Evolutionary conservation across 2,888 invertebrate species (phyloP), one percentile per base, ranked within the genome.

Genomic region (Drosophila nr. perissopoda): DNA sequence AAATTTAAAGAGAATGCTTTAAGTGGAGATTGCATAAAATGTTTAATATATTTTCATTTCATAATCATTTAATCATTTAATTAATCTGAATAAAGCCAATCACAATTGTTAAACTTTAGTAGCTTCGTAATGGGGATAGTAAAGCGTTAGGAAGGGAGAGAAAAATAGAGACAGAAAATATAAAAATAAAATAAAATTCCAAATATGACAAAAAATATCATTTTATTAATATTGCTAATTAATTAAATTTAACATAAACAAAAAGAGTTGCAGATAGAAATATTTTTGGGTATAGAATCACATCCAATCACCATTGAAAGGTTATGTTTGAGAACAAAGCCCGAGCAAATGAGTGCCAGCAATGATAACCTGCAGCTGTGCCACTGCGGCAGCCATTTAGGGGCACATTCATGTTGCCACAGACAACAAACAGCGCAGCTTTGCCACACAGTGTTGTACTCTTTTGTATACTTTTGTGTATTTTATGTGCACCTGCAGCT

Each of bases 401-500:
- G 53, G 29, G 5, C 53, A 38, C 54, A 38, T 53, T 13, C 59
- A 36, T 33, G 53, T 53, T 48, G 40, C 36, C n/a, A 11, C 7
- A 16, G 7, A 10, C 18, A 11, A 34, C n/a, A 27, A 54, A 16
- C 21, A 38, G 10, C 52, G 45, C 49, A 36, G 29, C 53, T 58
- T 49, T 27, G 29, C 57, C 61, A 57, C 31, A 58, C n/a, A 58
- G 31, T 65, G 36, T 59, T 76, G 21, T 45, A 27, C 53, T 18
- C 1, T 45, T 40, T 42, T 42, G 38, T 42, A 25, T 53, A 40
- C 11, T 36, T 52, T 45, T 45, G 45, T 56, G 10, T 40, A 25
- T 49, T 69, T 69, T 52, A 69, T 75, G 64, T 56, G 62, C 33
- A 82, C 76, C 85, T 87, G 85, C 60, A 38, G 18, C 25, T 21